Base-by-base conservation (phyloP, 2,113 vertebrate genomes). In the Acanthochromis polyacanthus region DNA sequence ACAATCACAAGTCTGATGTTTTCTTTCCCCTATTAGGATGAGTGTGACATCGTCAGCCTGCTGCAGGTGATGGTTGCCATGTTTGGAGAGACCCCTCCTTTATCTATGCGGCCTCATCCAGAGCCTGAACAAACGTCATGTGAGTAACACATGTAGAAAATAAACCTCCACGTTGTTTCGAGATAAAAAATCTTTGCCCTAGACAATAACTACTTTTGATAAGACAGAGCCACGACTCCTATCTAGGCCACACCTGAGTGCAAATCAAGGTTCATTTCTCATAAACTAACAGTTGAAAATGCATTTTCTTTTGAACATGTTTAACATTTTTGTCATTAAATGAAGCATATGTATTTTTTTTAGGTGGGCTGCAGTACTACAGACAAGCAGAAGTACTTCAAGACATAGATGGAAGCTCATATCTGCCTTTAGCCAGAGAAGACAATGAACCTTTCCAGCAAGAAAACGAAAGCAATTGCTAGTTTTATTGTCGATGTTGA, bases 61-160 rank as follows among this genome's bases (percentile, higher is more conserved):
- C 94, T 99, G 78, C 96, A 98, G 86, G 95, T 98, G 71, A 96
- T 99, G 95, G 94, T 93, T 68, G 93, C 94, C 23, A 88, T 95
- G 66, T 99, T 99, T 92, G 96, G 94, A 78, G 96, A 98, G 4
- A 93, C 91, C 2, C 96, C 96, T 78, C 97, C 97, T 0, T 91
- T 99, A 15, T 96, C 94, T 62, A 95, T 96, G 66, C 91, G 91
- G 23, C 93, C 94, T 7, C 1, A 19, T 22, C 20, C 53, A 30
- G 82, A 80, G 12, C 36, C 64, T 0, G 72, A 88, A 20, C 82
- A 80, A 72, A 32, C 48, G 5, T 78, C 75, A 1, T 90, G 89
- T 92, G 74, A 91, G 92, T 85, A 56, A 19, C 28, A 43, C 40
- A 36, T 10, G 10, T 59, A 43, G 43, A 5, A 1, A 74, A 10